Evolutionary conservation across 92 coral and sea anemone species (phyloP).

Genomic region (Phenganax marumi): DNA sequence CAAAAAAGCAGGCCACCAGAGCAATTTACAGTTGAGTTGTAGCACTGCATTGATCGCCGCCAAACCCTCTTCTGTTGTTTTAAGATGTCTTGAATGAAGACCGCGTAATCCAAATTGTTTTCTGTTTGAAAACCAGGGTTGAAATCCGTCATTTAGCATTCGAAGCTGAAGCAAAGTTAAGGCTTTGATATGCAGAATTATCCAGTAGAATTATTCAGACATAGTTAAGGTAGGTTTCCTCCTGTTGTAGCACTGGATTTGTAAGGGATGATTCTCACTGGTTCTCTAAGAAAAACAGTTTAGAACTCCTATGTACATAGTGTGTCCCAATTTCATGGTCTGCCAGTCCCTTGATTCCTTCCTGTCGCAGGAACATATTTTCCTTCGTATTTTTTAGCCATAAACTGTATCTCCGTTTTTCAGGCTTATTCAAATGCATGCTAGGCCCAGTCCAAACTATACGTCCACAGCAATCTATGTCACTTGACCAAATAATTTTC

Average conservation of each 20-base stretch:
- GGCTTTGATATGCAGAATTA: neutral
- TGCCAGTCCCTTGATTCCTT: slow-evolving; percentile 85
- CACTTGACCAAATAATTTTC: slow-evolving; percentile 83
- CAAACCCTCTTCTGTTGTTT: slow-evolving; percentile 85
- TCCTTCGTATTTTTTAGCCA: slow-evolving; percentile 77
- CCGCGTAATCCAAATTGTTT: slow-evolving; percentile 82
- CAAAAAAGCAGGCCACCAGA: slow-evolving; percentile 82
- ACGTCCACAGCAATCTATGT: slow-evolving; percentile 80
- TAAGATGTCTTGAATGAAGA: slow-evolving; percentile 66
- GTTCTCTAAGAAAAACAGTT: too few species aligned
- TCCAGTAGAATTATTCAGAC: neutral
- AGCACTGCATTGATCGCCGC: slow-evolving; percentile 84
- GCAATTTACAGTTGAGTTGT: slow-evolving; percentile 76
- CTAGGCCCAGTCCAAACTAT: slow-evolving; percentile 94
- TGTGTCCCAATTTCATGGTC: slow-evolving; percentile 99
- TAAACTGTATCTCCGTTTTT: slow-evolving; percentile 76
- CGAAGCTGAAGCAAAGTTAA: slow-evolving; percentile 62
- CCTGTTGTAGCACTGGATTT: too few species aligned
- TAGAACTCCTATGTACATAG: slow-evolving; percentile 79
- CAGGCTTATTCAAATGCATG: slow-evolving; percentile 84
- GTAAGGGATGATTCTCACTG: too few species aligned
- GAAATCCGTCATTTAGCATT: slow-evolving; percentile 87
- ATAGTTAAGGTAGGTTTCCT: too few species aligned
- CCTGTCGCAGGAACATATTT: slow-evolving; percentile 76
- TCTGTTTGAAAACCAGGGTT: slow-evolving; percentile 97